Percentiles rank a stretch among this genome's conserved stretches.
These are phyloP conservation scores for Hirundo rustica DNA, from an alignment of 2,797 vertebrate species.

Conservation along the genomic window DNA sequence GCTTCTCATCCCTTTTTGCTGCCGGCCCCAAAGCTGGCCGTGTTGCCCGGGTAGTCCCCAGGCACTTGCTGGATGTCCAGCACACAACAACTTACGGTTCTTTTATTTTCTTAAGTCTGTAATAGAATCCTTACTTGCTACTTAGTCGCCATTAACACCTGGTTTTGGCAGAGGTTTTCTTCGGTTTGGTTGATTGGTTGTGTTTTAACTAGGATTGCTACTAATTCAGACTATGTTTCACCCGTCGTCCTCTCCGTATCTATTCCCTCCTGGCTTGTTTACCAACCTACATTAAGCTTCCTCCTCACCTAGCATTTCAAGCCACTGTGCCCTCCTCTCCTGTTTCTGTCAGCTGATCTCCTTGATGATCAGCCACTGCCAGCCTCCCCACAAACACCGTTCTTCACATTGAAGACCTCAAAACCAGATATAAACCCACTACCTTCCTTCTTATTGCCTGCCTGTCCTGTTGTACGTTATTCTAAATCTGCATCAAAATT, in stretches of 20 bases:
- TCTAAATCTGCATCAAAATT: background rate
- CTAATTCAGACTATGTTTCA: background rate
- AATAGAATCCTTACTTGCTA: fast-evolving
- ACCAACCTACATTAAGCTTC: background rate
- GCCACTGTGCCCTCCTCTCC: background rate
- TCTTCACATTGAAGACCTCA: background rate
- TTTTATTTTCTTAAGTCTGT: fast-evolving
- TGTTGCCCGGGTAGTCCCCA: fast-evolving
- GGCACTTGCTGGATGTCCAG: too few relatives aligned
- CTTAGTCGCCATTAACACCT: fast-evolving
- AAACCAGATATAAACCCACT: background rate
- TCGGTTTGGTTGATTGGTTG: too few relatives aligned
- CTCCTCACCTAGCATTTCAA: background rate
- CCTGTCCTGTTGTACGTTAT: background rate
- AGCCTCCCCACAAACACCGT: background rate
- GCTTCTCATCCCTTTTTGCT: fast-evolving
- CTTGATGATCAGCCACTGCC: too few relatives aligned
- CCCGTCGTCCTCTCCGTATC: fast-evolving
- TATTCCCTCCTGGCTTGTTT: background rate
- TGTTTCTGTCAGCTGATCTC: background rate
- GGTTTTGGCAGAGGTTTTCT: background rate
- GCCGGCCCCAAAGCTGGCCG: fast-evolving
- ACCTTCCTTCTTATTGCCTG: background rate
- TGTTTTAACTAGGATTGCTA: background rate
- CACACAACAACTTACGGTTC: fast-evolving